Base-by-base conservation (phyloP, 2,797 vertebrate species). In the Siniperca scherzeri region DNA sequence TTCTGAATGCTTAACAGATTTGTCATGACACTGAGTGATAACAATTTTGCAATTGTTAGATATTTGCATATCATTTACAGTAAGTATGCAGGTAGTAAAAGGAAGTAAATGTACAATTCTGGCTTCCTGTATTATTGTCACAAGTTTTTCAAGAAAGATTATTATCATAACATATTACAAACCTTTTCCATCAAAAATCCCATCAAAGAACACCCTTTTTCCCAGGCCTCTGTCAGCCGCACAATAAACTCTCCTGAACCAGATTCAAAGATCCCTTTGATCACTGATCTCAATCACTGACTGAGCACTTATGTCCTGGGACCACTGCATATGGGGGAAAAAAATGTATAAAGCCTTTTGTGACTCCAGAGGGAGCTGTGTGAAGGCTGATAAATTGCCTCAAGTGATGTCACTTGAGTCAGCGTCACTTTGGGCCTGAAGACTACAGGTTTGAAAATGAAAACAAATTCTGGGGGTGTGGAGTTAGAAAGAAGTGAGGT, bases 21-120 rank as follows among this genome's bases (percentile, higher is more conserved):
- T 13, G 9, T 56, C 19, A 5, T 44, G 8, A 38, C 10, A 1
- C 1, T 44, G 7, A 16, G 2, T 40, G 3, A 14, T 17, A 50
- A 50, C 46, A 50, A 36, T 36, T 36, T 36, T 36, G 7, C 36
- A 36, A 36, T 36, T 48, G 40, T 46, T n/a, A 22, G 5, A 73
- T 84, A 53, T 64, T 7, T 84, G 53, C 17, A 21, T 8, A 6
- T 17, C 9, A 53, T 66, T 76, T 70, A 61, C 59, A 21, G 60
- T 50, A 61, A 46, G 40, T 22, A 38, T 21, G 10, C 16, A 44
- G 9, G n/a, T 25, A n/a, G 12, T 16, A 53, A 42, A 56, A 64
- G 16, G 19, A 59, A 27, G n/a, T 46, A 25, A 36, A 60, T 40
- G 25, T 60, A 16, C 5, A 84, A 4, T 3, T 52, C 19, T 38